Evolutionary conservation across 2,797 vertebrate species (phyloP).

Genomic region (Synaphobranchus kaupii): DNA sequence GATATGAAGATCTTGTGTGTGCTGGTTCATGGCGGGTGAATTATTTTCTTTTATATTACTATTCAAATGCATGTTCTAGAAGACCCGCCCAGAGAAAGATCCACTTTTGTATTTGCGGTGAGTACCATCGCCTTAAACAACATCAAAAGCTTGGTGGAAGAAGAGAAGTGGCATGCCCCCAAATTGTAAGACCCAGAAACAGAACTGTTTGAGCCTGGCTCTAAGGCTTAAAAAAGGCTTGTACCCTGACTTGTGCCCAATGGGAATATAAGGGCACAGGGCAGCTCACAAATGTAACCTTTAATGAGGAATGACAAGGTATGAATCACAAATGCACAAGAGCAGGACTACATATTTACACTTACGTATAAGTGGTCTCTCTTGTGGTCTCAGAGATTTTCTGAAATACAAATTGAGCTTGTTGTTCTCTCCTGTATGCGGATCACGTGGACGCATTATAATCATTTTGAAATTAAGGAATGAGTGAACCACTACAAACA

Average conservation of each 20-base stretch:
- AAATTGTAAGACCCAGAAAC: constrained; percentile 22
- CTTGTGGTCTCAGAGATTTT: neutral
- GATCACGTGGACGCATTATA: neutral
- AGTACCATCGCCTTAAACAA: constrained; percentile 22
- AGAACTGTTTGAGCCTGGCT: constrained; percentile 28
- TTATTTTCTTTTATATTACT: too few relatives aligned
- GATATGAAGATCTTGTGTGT: neutral
- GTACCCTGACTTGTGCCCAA: constrained; percentile 18
- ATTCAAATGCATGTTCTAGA: neutral
- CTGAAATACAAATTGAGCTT: neutral
- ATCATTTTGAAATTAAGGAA: constrained; percentile 27
- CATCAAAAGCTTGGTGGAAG: constrained; percentile 5
- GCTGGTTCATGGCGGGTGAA: neutral
- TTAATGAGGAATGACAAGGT: constrained; percentile 36
- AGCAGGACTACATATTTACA: neutral
- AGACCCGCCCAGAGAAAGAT: constrained; percentile 8
- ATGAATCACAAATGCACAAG: constrained; percentile 32
- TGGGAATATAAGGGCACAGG: constrained; percentile 16
- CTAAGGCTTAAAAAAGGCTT: constrained; percentile 17
- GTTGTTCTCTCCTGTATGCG: neutral
- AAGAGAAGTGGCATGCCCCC: constrained; percentile 13
- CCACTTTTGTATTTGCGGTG: neutral
- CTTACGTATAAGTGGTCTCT: neutral
- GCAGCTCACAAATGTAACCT: constrained; percentile 11
- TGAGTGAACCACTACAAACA: constrained; percentile 18